phyloP scores from a whole-genome alignment of 23 tunicate species.

The Botrylloides violaceus region DNA sequence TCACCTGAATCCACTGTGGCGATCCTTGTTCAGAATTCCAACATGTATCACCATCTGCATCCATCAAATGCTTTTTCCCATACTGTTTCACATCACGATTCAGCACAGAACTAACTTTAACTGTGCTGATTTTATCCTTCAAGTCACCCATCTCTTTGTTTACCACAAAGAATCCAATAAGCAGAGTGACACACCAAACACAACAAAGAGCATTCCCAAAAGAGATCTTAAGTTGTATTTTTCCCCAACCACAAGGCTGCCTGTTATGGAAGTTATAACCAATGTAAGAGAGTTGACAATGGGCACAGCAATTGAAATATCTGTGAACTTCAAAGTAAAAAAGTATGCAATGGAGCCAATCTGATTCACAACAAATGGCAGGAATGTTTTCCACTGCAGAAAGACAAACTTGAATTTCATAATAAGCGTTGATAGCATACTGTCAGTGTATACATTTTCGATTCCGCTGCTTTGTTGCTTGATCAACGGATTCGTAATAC shows the following conservation, averaged over 20 bases:
- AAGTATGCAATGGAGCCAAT: slow-evolving; percentile 54
- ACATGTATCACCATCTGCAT: slow-evolving; percentile 81
- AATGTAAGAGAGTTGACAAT: slow-evolving; percentile 70
- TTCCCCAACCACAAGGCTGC: slow-evolving; percentile 41
- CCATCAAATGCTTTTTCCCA: slow-evolving; percentile 77
- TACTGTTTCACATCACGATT: slow-evolving; percentile 81
- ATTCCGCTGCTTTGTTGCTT: slow-evolving; percentile 65
- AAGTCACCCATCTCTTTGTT: background rate
- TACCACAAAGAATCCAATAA: slow-evolving; percentile 3
- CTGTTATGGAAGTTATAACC: slow-evolving; percentile 45
- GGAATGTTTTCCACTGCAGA: slow-evolving; percentile 54
- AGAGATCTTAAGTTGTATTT: background rate
- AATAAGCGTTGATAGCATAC: slow-evolving; percentile 19
- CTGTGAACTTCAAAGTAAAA: slow-evolving; percentile 30
- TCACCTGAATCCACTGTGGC: slow-evolving; percentile 67
- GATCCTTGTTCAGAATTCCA: slow-evolving; percentile 97
- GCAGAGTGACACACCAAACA: slow-evolving; percentile 20
- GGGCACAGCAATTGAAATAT: slow-evolving; percentile 67
- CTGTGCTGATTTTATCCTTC: slow-evolving; percentile 1
- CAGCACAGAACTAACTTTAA: slow-evolving; percentile 82
- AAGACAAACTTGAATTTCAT: slow-evolving; percentile 44
- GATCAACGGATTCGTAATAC: slow-evolving; percentile 66
- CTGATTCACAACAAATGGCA: slow-evolving; percentile 57
- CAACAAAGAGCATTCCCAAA: slow-evolving; percentile 14
- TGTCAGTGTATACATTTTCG: slow-evolving; percentile 21